Conservation (phyloP, 2,113 vertebrate genomes). For the Oryzias curvinotus region DNA sequence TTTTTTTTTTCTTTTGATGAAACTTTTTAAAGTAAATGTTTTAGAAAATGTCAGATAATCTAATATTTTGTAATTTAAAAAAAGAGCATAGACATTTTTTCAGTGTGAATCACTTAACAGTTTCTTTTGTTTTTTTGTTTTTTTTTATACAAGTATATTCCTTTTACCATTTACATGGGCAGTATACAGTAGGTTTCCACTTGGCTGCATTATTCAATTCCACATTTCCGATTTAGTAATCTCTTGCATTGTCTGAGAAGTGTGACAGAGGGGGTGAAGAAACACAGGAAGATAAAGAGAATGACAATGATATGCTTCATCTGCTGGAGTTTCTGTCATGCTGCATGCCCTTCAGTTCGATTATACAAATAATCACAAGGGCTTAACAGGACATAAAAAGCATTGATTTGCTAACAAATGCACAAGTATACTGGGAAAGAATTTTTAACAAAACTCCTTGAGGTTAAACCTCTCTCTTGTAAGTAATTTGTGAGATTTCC, state of each 20-base stretch:
- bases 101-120: slow-evolving; percentile 24
- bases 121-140: slow-evolving; percentile 2
- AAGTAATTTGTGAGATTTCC: too few relatives aligned
- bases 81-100: not conserved
- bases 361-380: slow-evolving; percentile 28
- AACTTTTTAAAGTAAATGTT: not conserved
- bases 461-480: too few relatives aligned
- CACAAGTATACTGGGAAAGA: too few relatives aligned
- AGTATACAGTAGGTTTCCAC: not conserved
- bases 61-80: slow-evolving; percentile 3
- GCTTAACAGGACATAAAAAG: slow-evolving; percentile 21
- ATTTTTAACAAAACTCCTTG: too few relatives aligned
- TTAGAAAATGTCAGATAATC: slow-evolving; percentile 2
- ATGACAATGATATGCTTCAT: slow-evolving; percentile 55
- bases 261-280: slow-evolving; percentile 41
- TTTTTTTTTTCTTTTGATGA: slow-evolving; percentile 3
- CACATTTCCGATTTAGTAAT: slow-evolving; percentile 25
- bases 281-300: slow-evolving; percentile 49
- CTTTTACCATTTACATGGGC: not conserved
- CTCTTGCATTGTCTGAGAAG: slow-evolving; percentile 24
- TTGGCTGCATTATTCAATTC: slow-evolving; percentile 17
- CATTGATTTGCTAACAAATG: too few relatives aligned
- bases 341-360: slow-evolving; percentile 51
- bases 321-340: slow-evolving; percentile 33
- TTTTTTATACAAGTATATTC: not conserved